Evolutionary conservation across 2,113 vertebrate genomes (phyloP), one percentile per base, ranked within the genome.

Genomic region (Platycercus adscitus): DNA sequence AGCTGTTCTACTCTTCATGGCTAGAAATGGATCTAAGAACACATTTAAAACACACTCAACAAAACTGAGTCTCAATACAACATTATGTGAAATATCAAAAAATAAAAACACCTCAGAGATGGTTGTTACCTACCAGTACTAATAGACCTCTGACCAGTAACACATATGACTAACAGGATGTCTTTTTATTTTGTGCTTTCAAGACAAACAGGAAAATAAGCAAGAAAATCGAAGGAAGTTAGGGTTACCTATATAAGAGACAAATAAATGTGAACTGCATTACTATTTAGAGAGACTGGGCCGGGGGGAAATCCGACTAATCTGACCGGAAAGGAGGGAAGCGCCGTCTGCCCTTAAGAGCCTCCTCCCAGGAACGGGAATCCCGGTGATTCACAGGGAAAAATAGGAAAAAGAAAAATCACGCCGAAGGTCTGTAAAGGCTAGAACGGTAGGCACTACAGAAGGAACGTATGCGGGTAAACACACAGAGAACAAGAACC

Each of bases 291-390:
- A 60, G 93, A 95, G 86, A 4, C 41, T 2, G n/a, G 41, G 41
- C 10, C 20, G 50, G 66, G 39, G 46, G 25, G 65, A 24, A 85
- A 90, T 75, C 80, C 80, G 50, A 44, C 81, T 91, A 90, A 96
- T 88, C 91, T 66, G 88, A 18, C 81, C 79, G 92, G 92, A 86
- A 94, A 91, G 68, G 81, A 83, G 88, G 82, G 78, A 80, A 92
- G 58, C 49, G 7, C 72, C 37, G 89, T 72, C 63, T 80, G 96
- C 89, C 78, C 81, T 6, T 53, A 17, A 13, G 87, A 80, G 88
- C 93, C 90, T 60, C 89, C 90, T 83, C 92, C 93, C 91, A 55
- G 47, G 43, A 53, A 31, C 28, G 69, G 83, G 75, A 86, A 19
- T 25, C 61, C 78, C 87, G 28, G 81, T 46, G 91, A 82, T 82